Base-by-base conservation (phyloP, 2,888 invertebrate species). In the Drosophila anceps region DNA sequence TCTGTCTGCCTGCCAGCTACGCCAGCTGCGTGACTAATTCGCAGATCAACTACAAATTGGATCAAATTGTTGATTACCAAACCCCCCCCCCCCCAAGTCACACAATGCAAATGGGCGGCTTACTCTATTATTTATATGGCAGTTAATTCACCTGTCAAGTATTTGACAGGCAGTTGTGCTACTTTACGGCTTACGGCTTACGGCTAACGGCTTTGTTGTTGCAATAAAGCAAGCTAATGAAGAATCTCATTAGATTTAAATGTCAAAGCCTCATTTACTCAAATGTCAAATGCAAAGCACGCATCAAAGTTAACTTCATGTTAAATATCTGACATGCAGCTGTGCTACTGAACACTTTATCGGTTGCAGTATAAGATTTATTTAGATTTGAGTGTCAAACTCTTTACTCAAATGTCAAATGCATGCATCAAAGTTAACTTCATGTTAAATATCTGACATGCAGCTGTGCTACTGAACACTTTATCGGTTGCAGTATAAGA, bases 21-120 rank as follows among this genome's bases (percentile, higher is more conserved):
- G 51, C n/a, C n/a, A n/a, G n/a, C n/a, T 44, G 48, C 18, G 35
- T 31, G 43, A 37, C 29, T 61, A 41, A 58, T 44, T 33, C 44
- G 20, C 37, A 37, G 59, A 48, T 59, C 48, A 48, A 18, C 37
- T 20, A 37, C 59, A 59, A 59, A 48, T 59, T 59, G 48, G 46
- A 20, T 48, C 29, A 48, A 37, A 37, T 39, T 29, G 29, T 37
- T 18, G 27, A 33, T 37, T 46, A 35, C 5, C 27, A 20, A 57
- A 15, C 8, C 4, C n/a, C n/a, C n/a, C n/a, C n/a, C n/a, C n/a
- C n/a, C n/a, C n/a, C n/a, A n/a, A n/a, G n/a, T n/a, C n/a, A n/a
- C 29, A 20, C 48, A 50, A 1, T 31, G 12, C 18, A 18, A 48
- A 27, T 13, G 13, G 1, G n/a, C 1, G 8, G 13, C 15, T n/a